Evolutionary conservation across 2,113 vertebrate genomes (phyloP), one percentile per base, ranked within the genome.

Genomic region (Ophiodon elongatus): DNA sequence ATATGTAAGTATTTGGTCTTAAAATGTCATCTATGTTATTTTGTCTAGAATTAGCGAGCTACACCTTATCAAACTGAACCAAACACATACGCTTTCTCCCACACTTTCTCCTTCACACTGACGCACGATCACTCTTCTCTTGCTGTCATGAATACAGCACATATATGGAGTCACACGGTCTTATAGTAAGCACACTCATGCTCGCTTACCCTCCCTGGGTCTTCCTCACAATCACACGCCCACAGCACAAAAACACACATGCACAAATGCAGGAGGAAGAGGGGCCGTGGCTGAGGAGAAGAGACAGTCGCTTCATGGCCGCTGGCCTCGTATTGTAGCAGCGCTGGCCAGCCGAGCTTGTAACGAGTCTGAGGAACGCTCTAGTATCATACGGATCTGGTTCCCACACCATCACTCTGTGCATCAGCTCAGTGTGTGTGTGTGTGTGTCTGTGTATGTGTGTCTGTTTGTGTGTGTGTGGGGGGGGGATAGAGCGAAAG

Each of bases 221-320:
- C n/a, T 29, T 29, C n/a, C 39, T 60, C 59, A 76, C 63, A 69
- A 73, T 64, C 75, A 60, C 25, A 65, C 39, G 52, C 45, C 73
- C 68, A 78, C 57, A 59, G 73, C 33, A 70, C 67, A 54, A 71
- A 79, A 78, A 47, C 82, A 87, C 71, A 88, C 70, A 76, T 69
- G 79, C 78, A 88, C 37, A 65, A 25, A 68, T 2, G 35, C 13
- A 7, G 25, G 41, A 82, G 25, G 45, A 86, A 65, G 76, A 76
- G 29, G 59, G 82, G 74, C 80, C 79, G 76, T 33, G 69, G 82
- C 67, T 89, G 86, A 93, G 87, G 82, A 72, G 85, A 93, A 76
- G 89, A 91, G 93, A 94, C 93, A 94, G 92, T 86, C 43, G 62
- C 82, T 90, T 91, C 86, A 88, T 84, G 89, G 91, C 89, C 70